Percentiles rank a stretch among this genome's conserved stretches.
Conservation (phyloP, 2,888 invertebrate species). For the Pecten maximus region DNA sequence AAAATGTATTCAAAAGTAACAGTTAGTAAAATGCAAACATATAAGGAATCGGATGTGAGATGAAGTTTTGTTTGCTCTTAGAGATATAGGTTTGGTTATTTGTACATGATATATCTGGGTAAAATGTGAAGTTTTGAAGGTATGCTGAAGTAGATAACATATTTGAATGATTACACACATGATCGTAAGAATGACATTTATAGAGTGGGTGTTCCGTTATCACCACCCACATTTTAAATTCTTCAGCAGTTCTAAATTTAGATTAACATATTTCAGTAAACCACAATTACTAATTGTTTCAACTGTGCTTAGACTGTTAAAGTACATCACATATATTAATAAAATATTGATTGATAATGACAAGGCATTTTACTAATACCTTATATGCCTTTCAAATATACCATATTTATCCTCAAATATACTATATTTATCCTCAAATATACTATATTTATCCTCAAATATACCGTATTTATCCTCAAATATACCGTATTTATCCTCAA, state of each 20-base stretch:
- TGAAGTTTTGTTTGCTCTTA: neutral
- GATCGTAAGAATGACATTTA: neutral
- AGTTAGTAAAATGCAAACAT: neutral
- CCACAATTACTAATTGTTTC: neutral
- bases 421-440: too few species aligned
- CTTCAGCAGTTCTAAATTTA: neutral
- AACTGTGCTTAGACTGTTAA: neutral
- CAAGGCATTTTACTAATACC: too few species aligned
- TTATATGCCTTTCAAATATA: too few species aligned
- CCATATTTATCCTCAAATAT: too few species aligned
- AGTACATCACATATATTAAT: neutral
- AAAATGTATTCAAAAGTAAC: too few species aligned
- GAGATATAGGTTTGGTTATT: too few species aligned
- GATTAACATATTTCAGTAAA: neutral
- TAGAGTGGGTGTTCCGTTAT: neutral
- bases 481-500: too few species aligned
- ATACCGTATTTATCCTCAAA: too few species aligned
- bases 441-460: too few species aligned
- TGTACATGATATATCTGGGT: too few species aligned
- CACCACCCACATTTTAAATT: constrained; percentile 5
- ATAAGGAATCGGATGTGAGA: neutral
- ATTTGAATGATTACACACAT: neutral
- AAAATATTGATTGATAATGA: too few species aligned
- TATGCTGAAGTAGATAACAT: neutral
- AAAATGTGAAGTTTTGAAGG: neutral